Conservation (phyloP, 2,888 invertebrate genomes). For the Cynaeus angustus region DNA sequence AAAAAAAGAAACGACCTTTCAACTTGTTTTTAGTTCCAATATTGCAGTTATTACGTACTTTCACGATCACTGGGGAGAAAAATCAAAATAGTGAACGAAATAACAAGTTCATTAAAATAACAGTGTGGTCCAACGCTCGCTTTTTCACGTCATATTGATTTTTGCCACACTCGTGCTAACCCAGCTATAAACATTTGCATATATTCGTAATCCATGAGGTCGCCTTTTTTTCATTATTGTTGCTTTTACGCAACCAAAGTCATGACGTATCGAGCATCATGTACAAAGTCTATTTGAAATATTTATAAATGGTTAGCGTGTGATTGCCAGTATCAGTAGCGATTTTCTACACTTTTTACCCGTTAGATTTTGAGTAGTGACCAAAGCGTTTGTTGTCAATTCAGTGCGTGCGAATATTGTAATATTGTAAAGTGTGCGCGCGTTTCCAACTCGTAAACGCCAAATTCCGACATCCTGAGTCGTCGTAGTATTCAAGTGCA, state of each 20-base stretch:
- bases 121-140: too few species aligned
- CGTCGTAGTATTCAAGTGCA: slow-evolving; percentile 61
- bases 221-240: slow-evolving; percentile 31
- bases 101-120: too few species aligned
- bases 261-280: slow-evolving; percentile 50
- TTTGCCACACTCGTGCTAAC: neutral
- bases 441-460: slow-evolving; percentile 60
- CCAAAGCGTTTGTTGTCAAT: slow-evolving; percentile 52
- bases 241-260: slow-evolving; percentile 45
- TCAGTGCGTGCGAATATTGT: slow-evolving; percentile 63
- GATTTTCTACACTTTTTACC: slow-evolving; percentile 43
- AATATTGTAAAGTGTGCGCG: slow-evolving; percentile 60
- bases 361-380: slow-evolving; percentile 46
- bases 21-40: too few species aligned
- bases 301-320: slow-evolving; percentile 9
- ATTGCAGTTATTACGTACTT: too few species aligned
- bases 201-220: slow-evolving; percentile 45
- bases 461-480: slow-evolving; percentile 62
- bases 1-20: too few species aligned
- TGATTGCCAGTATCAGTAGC: slow-evolving; percentile 1
- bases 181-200: neutral
- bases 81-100: too few species aligned
- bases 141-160: neutral
- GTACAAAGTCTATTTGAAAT: slow-evolving; percentile 48
- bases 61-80: too few species aligned